These are phyloP conservation scores for Tamias sibiricus DNA, from an alignment of 2,113 vertebrate species.

Conservation along the genomic window DNA sequence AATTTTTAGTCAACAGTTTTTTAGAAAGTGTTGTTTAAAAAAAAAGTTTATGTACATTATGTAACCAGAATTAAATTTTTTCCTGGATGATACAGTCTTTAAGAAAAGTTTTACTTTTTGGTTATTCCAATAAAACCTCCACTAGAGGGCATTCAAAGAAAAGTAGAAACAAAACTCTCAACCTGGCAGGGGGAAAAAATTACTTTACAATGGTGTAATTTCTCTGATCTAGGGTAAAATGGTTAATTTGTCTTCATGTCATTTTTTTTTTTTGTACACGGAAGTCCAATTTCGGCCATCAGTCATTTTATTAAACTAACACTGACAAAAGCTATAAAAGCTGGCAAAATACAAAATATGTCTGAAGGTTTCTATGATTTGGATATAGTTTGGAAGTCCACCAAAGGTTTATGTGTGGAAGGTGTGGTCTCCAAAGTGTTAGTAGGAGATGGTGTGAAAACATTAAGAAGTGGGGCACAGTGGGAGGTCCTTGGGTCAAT, in stretches of 20 bases:
- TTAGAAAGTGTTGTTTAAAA: not conserved
- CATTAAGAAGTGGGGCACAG: not conserved
- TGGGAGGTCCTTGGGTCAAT: not conserved
- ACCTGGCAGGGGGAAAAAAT: not conserved
- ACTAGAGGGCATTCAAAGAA: conserved; percentile 78
- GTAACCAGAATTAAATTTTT: not conserved
- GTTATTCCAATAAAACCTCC: conserved; percentile 63
- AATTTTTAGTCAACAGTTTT: not conserved
- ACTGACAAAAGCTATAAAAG: not conserved
- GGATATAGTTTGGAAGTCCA: not conserved
- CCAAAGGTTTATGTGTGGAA: not conserved
- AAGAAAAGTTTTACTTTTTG: not conserved
- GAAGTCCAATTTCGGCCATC: not conserved
- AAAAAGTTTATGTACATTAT: not conserved
- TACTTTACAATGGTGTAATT: not conserved
- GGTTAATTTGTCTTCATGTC: conserved; percentile 1
- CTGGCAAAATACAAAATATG: conserved; percentile 16
- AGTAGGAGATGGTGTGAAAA: not conserved
- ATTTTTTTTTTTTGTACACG: too few species aligned
- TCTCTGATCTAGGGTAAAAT: not conserved
- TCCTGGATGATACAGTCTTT: not conserved
- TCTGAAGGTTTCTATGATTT: not conserved
- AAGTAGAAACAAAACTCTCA: conserved; percentile 61
- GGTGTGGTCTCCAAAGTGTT: not conserved
- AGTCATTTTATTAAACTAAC: conserved; percentile 35